phyloP scores from a whole-genome alignment of 2,113 vertebrate species.

The Siniperca knerii region DNA sequence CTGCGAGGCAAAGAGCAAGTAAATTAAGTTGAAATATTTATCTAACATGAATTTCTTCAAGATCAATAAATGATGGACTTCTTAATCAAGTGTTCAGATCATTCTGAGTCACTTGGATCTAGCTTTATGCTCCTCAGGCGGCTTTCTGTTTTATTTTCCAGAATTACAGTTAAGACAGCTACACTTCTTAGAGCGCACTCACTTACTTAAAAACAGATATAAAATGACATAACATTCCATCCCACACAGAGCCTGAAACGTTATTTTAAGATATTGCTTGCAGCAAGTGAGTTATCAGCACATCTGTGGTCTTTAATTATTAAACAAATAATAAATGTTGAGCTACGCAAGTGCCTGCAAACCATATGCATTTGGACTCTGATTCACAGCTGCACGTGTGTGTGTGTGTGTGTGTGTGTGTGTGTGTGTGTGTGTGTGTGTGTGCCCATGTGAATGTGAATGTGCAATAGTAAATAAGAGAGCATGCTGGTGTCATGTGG shows the following conservation, averaged over 20 bases:
- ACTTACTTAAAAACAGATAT: conserved; percentile 5
- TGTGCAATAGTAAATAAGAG: conserved; percentile 18
- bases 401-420: neutral
- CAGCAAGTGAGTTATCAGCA: conserved; percentile 36
- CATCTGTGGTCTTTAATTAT: conserved; percentile 66
- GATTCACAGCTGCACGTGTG: neutral
- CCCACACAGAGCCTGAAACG: conserved; percentile 21
- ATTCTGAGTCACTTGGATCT: neutral
- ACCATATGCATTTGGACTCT: neutral
- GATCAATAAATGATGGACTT: conserved; percentile 15
- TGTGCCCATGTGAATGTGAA: neutral
- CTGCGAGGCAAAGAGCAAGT: neutral
- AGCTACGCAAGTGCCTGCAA: conserved; percentile 13
- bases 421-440: neutral
- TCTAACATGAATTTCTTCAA: neutral
- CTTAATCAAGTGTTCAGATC: conserved; percentile 27
- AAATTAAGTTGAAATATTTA: conserved; percentile 6
- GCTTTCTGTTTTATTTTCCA: conserved; percentile 24
- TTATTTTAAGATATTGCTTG: conserved; percentile 45
- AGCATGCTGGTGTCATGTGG: conserved; percentile 6
- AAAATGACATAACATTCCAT: conserved; percentile 30
- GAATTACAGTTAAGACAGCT: neutral
- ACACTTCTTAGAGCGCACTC: neutral
- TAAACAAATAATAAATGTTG: conserved; percentile 62
- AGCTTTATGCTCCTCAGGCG: neutral